These are phyloP conservation scores for Zosterops hypoxanthus DNA, from an alignment of 2,113 vertebrate genomes.

Conservation along the genomic window DNA sequence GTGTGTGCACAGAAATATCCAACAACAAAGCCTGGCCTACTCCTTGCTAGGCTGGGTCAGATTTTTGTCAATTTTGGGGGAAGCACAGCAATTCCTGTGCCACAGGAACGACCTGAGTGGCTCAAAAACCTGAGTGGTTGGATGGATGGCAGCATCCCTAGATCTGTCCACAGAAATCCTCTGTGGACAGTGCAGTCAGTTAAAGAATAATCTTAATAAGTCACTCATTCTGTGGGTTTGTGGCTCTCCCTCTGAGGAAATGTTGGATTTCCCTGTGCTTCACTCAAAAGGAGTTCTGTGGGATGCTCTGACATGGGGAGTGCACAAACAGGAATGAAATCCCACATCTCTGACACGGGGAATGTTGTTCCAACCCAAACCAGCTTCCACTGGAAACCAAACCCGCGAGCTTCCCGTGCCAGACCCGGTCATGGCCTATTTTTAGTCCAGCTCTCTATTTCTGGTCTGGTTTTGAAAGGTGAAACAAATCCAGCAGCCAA, in stretches of 20 bases:
- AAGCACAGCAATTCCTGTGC: neutral
- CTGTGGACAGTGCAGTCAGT: rapidly evolving
- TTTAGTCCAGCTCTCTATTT: constrained; percentile 51
- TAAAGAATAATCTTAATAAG: neutral
- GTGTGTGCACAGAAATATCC: neutral
- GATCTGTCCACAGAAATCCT: neutral
- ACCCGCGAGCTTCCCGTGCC: neutral
- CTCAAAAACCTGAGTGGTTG: neutral
- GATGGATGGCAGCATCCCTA: neutral
- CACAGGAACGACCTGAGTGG: rapidly evolving
- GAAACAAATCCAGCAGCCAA: neutral
- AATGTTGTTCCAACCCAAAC: neutral
- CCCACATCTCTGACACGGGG: neutral
- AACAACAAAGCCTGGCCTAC: neutral
- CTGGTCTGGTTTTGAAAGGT: constrained; percentile 7
- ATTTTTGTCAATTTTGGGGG: neutral
- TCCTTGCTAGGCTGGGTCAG: neutral
- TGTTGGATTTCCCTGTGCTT: neutral
- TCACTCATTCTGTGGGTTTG: too few species aligned
- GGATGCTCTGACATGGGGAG: rapidly evolving
- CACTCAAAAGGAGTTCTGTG: neutral
- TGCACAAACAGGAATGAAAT: neutral
- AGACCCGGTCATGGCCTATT: neutral
- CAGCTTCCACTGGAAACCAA: neutral
- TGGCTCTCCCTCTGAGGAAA: neutral